Evolutionary conservation across 2,113 vertebrate species (phyloP).

Genomic region (Pelecanus crispus): DNA sequence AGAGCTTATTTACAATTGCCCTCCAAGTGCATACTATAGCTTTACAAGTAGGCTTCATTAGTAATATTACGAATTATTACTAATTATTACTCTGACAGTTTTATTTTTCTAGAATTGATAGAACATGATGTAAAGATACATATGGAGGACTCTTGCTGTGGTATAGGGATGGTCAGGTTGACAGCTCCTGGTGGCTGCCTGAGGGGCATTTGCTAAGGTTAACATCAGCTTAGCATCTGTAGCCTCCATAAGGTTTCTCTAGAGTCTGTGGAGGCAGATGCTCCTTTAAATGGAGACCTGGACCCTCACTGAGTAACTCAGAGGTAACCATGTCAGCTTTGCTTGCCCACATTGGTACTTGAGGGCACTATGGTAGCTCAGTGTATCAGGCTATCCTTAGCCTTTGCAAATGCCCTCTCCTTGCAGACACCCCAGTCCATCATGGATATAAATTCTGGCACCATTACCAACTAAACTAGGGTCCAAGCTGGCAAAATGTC

Average conservation of each 20-base stretch:
- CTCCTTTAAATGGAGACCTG: background rate
- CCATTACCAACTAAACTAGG: background rate
- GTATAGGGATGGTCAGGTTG: background rate
- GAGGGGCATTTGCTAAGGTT: background rate
- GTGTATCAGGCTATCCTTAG: background rate
- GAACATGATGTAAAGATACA: background rate
- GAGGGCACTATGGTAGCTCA: background rate
- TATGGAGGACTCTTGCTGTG: background rate
- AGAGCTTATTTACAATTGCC: background rate
- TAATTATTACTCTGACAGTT: background rate
- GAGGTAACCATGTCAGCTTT: background rate
- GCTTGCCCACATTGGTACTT: accelerated
- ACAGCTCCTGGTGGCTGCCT: background rate
- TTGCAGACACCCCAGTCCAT: background rate
- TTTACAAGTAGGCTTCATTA: background rate
- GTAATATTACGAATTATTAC: too few species aligned
- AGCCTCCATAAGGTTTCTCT: background rate
- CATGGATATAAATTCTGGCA: background rate
- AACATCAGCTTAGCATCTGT: background rate
- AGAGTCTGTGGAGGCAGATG: background rate
- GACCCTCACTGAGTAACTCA: background rate
- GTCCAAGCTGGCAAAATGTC: background rate
- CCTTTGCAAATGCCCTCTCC: background rate
- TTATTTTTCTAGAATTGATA: background rate
- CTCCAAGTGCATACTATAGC: background rate